A percentile compares a stretch with the other conserved stretches of the same genome.
These are phyloP conservation scores for Theristicus caerulescens DNA, from an alignment of 2,113 vertebrate genomes.

Conservation along the genomic window DNA sequence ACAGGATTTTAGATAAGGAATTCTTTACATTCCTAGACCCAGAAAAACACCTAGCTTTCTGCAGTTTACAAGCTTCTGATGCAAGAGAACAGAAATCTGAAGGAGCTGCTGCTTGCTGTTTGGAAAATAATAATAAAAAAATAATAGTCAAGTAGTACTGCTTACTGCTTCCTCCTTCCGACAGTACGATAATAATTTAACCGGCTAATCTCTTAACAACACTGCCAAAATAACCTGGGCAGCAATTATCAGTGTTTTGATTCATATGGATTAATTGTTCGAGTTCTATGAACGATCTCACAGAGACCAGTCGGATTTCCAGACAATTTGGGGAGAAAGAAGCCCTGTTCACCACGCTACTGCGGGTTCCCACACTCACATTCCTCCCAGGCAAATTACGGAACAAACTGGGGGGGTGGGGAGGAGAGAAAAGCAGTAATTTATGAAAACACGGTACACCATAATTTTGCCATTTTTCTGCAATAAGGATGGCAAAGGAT, in stretches of 20 bases:
- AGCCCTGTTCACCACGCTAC: constrained; percentile 16
- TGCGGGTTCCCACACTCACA: constrained; percentile 19
- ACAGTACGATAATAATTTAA: fast-evolving
- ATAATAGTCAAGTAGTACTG: background rate
- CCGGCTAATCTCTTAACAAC: background rate
- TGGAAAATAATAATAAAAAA: too few relatives aligned
- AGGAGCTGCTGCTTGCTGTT: background rate
- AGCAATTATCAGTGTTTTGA: background rate
- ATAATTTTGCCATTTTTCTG: constrained; percentile 84
- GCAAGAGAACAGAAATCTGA: background rate
- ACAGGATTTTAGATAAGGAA: background rate
- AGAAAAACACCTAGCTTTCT: constrained; percentile 7
- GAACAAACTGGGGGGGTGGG: constrained; percentile 18
- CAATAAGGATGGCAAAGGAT: constrained; percentile 81
- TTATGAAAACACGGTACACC: constrained; percentile 80
- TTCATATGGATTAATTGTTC: background rate
- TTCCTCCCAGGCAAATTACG: constrained; percentile 52
- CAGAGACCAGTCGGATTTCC: background rate
- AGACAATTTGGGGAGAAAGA: background rate
- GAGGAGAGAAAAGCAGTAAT: constrained; percentile 63
- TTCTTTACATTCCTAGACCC: background rate
- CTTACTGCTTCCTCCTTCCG: background rate
- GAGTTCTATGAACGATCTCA: background rate
- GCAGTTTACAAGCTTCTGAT: background rate
- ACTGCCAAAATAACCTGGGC: background rate